Base-by-base conservation (phyloP, 2,113 vertebrate species). In the Corythaixoides concolor region DNA sequence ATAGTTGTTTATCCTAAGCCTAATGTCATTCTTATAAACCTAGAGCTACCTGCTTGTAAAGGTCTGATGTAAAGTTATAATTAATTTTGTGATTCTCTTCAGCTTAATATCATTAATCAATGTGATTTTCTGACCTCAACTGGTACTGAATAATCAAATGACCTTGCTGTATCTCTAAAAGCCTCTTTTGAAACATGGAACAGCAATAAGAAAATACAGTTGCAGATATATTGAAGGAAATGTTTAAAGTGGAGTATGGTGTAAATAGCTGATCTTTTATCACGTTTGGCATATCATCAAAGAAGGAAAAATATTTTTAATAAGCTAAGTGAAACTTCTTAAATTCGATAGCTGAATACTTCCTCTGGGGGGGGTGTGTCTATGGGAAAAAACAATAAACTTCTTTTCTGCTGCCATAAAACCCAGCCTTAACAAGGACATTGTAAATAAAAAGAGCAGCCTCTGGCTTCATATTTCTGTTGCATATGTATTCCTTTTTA, bases 341-440 rank as follows among this genome's bases (percentile, higher is more conserved):
- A 81, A 93, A 82, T 97, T 94, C 74, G 92, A 7, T 60, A 96
- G 66, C 45, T 95, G 85, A 95, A 59, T 72, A 96, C 35, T 63
- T 95, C 53, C 24, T 97, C 73, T 89, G n/a, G 69, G 33, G 43
- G 49, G 49, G 30, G n/a, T 8, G 26, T 26, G 6, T 67, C 11
- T 59, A 76, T 78, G 39, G 19, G 30, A 45, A 62, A 89, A 76
- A 63, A 28, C 13, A 75, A 67, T 45, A 18, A 5, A 8, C 28
- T 39, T 79, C 64, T 76, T 96, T 96, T 50, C 68, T 96, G 95
- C 95, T 98, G 76, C 94, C 74, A 88, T 96, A 95, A 97, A 98
- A 98, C 97, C 97, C 35, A 86, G 66, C 37, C 53, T 95, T 93
- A 95, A 85, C 63, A 67, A 97, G 83, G 76, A 81, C 12, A 17